Conservation (phyloP, 2,888 invertebrate species). For the Nudaria mundana region DNA sequence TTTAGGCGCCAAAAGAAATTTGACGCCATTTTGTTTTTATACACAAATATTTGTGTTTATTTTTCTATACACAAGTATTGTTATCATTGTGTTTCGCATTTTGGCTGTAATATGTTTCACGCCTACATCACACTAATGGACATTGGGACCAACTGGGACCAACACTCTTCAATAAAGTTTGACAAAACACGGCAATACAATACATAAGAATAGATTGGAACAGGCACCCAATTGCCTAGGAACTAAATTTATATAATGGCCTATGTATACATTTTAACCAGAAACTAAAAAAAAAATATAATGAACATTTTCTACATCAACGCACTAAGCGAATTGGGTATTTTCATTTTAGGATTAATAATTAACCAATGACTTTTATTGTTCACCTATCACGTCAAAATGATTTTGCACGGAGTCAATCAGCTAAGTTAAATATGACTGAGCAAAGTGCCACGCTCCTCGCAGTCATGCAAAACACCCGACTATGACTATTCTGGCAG, state of each 20-base stretch:
- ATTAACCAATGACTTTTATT: conserved; percentile 29
- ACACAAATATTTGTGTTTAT: conserved; percentile 2
- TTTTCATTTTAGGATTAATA: too few species aligned
- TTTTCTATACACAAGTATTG: background rate
- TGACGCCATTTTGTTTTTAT: conserved; percentile 17
- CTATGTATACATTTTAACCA: too few species aligned
- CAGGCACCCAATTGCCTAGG: background rate
- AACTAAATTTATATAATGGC: background rate
- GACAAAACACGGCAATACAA: conserved; percentile 19
- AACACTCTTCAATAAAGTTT: conserved; percentile 30
- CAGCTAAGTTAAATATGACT: conserved; percentile 31
- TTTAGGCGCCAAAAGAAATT: conserved; percentile 30
- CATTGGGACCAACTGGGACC: conserved; percentile 25
- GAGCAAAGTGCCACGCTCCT: conserved; percentile 40
- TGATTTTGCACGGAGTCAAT: conserved; percentile 30
- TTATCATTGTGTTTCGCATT: conserved; percentile 31
- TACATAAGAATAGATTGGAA: background rate
- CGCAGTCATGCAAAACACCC: conserved; percentile 36
- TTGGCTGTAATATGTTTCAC: conserved; percentile 73
- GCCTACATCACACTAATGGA: conserved; percentile 46
- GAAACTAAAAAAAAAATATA: too few species aligned
- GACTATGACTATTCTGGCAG: conserved; percentile 67
- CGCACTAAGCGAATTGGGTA: too few species aligned
- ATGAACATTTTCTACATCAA: too few species aligned
- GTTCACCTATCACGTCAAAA: conserved; percentile 37